Evolutionary conservation across 2,888 invertebrate genomes (phyloP).

Genomic region (Drosophila paracracens): DNA sequence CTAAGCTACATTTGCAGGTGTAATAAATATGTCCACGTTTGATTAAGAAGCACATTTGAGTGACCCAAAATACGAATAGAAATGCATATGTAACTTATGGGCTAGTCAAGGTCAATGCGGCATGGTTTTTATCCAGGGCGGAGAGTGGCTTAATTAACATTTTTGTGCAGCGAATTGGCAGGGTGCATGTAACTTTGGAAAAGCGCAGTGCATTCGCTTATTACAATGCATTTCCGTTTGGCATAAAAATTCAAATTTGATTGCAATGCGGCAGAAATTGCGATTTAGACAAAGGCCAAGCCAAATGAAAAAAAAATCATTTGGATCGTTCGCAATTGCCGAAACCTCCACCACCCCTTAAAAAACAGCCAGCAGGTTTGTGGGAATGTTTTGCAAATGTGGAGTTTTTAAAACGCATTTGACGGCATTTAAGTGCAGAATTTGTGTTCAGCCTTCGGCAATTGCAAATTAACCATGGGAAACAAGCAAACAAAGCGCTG

Average conservation of each 20-base stretch:
- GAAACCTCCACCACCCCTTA: slow-evolving; percentile 5
- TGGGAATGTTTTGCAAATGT: slow-evolving; percentile 17
- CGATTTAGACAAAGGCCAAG: slow-evolving; percentile 63
- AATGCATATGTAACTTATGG: slow-evolving; percentile 15
- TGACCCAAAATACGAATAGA: slow-evolving; percentile 10
- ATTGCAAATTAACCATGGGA: slow-evolving; percentile 74
- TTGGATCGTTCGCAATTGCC: slow-evolving; percentile 23
- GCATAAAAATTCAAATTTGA: slow-evolving; percentile 79
- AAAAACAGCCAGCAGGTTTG: slow-evolving; percentile 44
- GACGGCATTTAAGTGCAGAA: slow-evolving; percentile 49
- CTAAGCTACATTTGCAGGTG: not conserved
- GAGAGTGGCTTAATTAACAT: slow-evolving; percentile 62
- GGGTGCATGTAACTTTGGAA: slow-evolving; percentile 21
- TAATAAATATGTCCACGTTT: not conserved
- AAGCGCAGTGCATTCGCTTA: slow-evolving; percentile 50
- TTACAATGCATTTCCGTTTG: slow-evolving; percentile 71
- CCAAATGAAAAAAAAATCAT: slow-evolving; percentile 14
- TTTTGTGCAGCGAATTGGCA: slow-evolving; percentile 43
- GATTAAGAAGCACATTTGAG: slow-evolving; percentile 1
- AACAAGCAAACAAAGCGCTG: slow-evolving; percentile 48
- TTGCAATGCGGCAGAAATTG: slow-evolving; percentile 75
- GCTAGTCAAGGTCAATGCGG: slow-evolving; percentile 51
- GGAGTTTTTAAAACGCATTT: slow-evolving; percentile 1
- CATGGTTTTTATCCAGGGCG: slow-evolving; percentile 30
- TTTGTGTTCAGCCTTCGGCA: slow-evolving; percentile 60